Evolutionary conservation across 2,797 vertebrate genomes (phyloP).

Genomic region (Cynopterus sphinx): DNA sequence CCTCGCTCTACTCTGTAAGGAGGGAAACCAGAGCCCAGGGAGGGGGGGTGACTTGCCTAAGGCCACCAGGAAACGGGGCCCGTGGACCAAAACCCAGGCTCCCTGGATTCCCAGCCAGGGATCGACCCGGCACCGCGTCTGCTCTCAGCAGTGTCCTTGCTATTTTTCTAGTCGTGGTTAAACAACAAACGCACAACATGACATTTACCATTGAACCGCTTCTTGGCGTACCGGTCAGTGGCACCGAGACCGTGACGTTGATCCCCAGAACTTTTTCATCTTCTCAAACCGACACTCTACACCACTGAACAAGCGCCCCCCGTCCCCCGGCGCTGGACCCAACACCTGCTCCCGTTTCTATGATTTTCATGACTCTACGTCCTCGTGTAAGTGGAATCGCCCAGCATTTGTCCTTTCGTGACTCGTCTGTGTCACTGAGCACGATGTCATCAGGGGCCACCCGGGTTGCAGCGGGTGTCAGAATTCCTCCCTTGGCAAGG

Average conservation of each 20-base stretch:
- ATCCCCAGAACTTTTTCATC: neutral
- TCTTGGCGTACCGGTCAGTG: neutral
- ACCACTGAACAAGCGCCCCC: neutral
- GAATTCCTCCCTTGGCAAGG: neutral
- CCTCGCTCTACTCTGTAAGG: too few relatives aligned
- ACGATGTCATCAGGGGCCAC: neutral
- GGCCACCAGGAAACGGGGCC: neutral
- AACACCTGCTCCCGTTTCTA: neutral
- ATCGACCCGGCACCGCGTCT: too few relatives aligned
- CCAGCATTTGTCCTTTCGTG: neutral
- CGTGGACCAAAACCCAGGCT: neutral
- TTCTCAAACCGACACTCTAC: neutral
- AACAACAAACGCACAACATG: too few relatives aligned
- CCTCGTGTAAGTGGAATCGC: neutral
- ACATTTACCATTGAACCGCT: neutral
- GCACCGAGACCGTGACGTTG: too few relatives aligned
- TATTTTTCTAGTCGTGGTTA: neutral
- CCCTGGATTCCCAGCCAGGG: neutral
- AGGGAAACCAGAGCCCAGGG: neutral
- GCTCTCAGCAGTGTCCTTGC: neutral
- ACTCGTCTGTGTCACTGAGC: neutral
- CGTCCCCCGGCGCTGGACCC: accelerated
- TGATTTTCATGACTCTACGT: accelerated
- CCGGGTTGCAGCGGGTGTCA: too few relatives aligned
- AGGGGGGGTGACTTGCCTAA: neutral